Evolutionary conservation across 2,113 vertebrate genomes (phyloP), one percentile per base, ranked within the genome.

Genomic region (Corvus moneduloides): DNA sequence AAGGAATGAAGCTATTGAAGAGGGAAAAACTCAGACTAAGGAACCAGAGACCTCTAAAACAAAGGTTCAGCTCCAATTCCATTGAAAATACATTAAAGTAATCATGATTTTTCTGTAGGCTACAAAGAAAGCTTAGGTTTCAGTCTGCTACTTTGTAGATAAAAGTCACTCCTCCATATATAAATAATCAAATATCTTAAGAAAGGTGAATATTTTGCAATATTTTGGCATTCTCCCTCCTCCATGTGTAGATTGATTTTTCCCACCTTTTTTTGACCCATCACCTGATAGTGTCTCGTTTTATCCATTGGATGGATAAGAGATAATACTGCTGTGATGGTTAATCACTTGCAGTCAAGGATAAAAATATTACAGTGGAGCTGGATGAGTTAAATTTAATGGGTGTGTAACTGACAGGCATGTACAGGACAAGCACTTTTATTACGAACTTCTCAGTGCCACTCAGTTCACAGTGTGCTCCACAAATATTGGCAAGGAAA

Each of bases 401-500:
- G 17, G 33, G 32, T 84, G 52, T 93, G 52, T 84, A 87, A 32
- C 51, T 56, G 83, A 37, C 39, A 87, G 55, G 39, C 83, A 37
- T 16, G 69, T 26, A 90, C 51, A 87, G 58, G 58, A 93, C 52
- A 92, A 95, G 64, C 72, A 80, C 48, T 93, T 92, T 81, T 24
- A 30, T 89, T 94, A 56, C 3, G 0, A 52, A 71, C 48, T 63
- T 66, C 75, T 94, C 73, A 63, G 72, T 5, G 24, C 90, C 90
- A 74, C 88, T 88, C 83, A 64, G 56, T 59, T 97, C 94, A 77
- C 94, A 94, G 72, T 9, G 7, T 71, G 93, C 69, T 90, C 89
- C 76, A 90, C 80, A 92, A 93, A 90, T 48, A 92, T 63, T 94
- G 94, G 94, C 95, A 94, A 87, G n/a, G 46, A 94, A 89, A 78